Conservation (phyloP, 2,797 vertebrate genomes). For the Adelosebastes latens region DNA sequence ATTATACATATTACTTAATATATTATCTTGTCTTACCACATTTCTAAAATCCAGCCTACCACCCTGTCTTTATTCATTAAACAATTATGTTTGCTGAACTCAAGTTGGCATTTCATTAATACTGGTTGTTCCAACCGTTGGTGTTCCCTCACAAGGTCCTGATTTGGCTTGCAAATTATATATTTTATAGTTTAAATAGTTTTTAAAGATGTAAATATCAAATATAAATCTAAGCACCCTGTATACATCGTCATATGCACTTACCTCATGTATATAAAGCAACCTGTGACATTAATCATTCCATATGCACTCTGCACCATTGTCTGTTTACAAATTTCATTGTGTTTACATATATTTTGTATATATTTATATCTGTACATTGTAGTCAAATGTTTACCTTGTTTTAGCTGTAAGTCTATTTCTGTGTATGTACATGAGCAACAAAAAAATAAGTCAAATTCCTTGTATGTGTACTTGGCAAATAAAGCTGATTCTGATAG, state of each 20-base stretch:
- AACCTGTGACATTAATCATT: neutral
- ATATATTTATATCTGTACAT: neutral
- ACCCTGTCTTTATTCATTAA: neutral
- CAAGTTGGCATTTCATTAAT: no score
- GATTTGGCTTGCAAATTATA: neutral
- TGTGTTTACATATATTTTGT: no score
- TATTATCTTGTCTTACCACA: neutral
- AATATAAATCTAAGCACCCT: neutral
- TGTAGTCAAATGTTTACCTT: neutral
- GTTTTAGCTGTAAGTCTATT: neutral
- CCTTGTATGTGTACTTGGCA: fast-evolving
- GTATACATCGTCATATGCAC: neutral
- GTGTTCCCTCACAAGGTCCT: neutral
- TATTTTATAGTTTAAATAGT: neutral
- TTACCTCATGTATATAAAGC: neutral
- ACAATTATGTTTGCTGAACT: neutral
- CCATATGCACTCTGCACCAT: neutral
- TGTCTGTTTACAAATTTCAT: neutral
- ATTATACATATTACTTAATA: no score
- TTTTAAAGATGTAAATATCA: neutral
- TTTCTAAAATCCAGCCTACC: neutral
- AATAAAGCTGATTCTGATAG: neutral
- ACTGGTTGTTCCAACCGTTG: neutral
- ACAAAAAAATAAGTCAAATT: neutral
- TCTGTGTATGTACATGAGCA: neutral